Evolutionary conservation across 2,113 vertebrate species (phyloP), one percentile per base, ranked within the genome.

Genomic region (Burhinus oedicnemus): DNA sequence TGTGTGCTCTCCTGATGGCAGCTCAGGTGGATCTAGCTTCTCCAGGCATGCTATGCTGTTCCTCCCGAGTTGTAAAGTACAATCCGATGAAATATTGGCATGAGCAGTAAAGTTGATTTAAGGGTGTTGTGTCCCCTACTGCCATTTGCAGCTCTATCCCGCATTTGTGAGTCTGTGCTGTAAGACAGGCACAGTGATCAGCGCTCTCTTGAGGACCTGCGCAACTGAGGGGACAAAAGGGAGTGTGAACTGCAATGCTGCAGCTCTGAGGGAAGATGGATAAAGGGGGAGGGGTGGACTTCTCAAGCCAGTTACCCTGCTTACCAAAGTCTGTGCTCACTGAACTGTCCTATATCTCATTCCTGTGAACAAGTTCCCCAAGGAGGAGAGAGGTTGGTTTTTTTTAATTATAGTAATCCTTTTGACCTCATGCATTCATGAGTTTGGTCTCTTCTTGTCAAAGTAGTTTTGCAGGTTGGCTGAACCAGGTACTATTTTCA

Each of bases 381-480:
- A 72, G 71, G 71, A 91, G 55, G 55, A 89, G 81, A 91, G 80
- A 85, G 57, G 42, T 30, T 84, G 45, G 19, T 51, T 81, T 95
- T 83, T 47, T 45, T 66, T 32, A 70, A 69, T 95, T 93, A 57
- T 90, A 94, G 78, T 91, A 94, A 95, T 94, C 95, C 96, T 83
- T 95, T 97, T 96, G 93, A 96, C 91, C 89, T 95, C 83, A 16
- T 77, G 66, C 84, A 85, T 96, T 95, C 87, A 89, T 88, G 89
- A 80, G 78, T 95, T 94, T 90, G 75, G 45, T 97, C 86, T 93
- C 78, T 79, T 82, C 89, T 92, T 95, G 95, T 95, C 87, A 94
- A 93, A 95, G 55, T 30, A 58, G 91, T 93, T 97, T 96, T 97
- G 89, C 93, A 94, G 84, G 91, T 91, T 96, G 89, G 90, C 62